phyloP scores from a whole-genome alignment of 2,797 vertebrate genomes.

The Protonibea diacanthus region DNA sequence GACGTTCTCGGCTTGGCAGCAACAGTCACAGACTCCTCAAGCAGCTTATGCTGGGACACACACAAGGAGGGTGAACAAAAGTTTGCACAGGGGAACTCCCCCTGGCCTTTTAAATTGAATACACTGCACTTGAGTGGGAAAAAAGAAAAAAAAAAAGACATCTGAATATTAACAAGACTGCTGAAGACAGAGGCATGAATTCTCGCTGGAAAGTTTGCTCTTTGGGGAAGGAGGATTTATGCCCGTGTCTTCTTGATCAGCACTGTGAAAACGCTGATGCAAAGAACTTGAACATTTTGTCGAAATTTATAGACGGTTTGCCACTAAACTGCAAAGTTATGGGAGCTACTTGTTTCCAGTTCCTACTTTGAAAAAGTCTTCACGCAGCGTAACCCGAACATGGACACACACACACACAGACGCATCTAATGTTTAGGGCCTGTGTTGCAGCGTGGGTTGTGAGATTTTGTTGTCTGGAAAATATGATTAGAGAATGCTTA shows the following conservation, averaged over 20 bases:
- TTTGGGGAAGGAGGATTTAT: slow-evolving; percentile 64
- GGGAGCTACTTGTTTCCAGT: slow-evolving; percentile 54
- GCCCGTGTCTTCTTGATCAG: slow-evolving; percentile 55
- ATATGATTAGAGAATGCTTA: slow-evolving; percentile 39
- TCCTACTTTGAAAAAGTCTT: slow-evolving; percentile 49
- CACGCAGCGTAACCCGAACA: slow-evolving; percentile 39
- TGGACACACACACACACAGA: slow-evolving; percentile 13
- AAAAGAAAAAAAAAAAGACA: slow-evolving; percentile 3
- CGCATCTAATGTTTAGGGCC: background rate
- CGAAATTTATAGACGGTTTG: slow-evolving; percentile 59
- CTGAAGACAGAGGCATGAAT: slow-evolving; percentile 52
- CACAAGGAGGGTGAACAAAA: slow-evolving; percentile 56
- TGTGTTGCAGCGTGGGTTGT: background rate
- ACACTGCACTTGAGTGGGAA: slow-evolving; percentile 30
- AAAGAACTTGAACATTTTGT: slow-evolving; percentile 58
- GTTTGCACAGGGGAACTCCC: slow-evolving; percentile 60
- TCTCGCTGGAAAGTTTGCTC: slow-evolving; percentile 54
- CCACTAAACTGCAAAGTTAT: slow-evolving; percentile 51
- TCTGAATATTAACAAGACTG: slow-evolving; percentile 62
- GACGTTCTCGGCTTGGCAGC: slow-evolving; percentile 60
- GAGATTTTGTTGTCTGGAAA: slow-evolving; percentile 47
- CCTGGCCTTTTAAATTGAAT: slow-evolving; percentile 48
- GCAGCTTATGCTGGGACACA: slow-evolving; percentile 62
- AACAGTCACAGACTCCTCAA: slow-evolving; percentile 62
- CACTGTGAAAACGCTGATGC: slow-evolving; percentile 68